Conservation (phyloP, 2,888 invertebrate species). For the Loripinus fragilis region DNA sequence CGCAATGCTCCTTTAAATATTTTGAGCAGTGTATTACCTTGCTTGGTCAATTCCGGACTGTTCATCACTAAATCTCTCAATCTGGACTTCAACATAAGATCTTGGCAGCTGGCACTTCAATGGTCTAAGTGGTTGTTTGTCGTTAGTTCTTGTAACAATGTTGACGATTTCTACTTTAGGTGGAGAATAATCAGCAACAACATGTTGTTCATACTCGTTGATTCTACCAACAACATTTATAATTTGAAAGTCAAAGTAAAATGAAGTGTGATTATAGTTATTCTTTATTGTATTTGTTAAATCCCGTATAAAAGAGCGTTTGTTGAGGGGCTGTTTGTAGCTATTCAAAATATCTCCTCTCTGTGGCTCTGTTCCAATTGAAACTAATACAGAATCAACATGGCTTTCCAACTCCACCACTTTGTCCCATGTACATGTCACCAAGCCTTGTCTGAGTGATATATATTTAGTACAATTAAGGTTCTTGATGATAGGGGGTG, state of each 20-base stretch:
- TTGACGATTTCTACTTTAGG: constrained; percentile 37
- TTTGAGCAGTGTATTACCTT: too few species aligned
- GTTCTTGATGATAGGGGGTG: constrained; percentile 37
- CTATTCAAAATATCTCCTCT: constrained; percentile 26
- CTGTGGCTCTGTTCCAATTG: constrained; percentile 29
- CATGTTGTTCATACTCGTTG: constrained; percentile 13
- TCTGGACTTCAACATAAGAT: constrained; percentile 43
- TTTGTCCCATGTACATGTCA: constrained; percentile 46
- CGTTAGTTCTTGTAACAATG: constrained; percentile 38
- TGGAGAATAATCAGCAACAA: constrained; percentile 48
- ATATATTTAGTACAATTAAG: constrained; percentile 47
- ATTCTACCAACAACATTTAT: constrained; percentile 40
- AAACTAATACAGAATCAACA: constrained; percentile 30
- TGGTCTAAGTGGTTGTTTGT: neutral
- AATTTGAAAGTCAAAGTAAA: constrained; percentile 39
- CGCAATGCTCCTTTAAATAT: too few species aligned
- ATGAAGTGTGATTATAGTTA: constrained; percentile 16
- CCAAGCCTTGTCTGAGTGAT: constrained; percentile 35
- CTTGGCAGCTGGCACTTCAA: constrained; percentile 55
- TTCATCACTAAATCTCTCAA: constrained; percentile 30
- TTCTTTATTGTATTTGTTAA: constrained; percentile 28
- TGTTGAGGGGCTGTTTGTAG: constrained; percentile 15
- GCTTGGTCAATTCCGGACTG: constrained; percentile 47
- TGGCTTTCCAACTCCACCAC: constrained; percentile 56
- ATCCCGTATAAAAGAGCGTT: constrained; percentile 33